A percentile compares a stretch with the other conserved stretches of the same genome.
Conservation (phyloP, 2,113 vertebrate species). For the Cepphus grylle region DNA sequence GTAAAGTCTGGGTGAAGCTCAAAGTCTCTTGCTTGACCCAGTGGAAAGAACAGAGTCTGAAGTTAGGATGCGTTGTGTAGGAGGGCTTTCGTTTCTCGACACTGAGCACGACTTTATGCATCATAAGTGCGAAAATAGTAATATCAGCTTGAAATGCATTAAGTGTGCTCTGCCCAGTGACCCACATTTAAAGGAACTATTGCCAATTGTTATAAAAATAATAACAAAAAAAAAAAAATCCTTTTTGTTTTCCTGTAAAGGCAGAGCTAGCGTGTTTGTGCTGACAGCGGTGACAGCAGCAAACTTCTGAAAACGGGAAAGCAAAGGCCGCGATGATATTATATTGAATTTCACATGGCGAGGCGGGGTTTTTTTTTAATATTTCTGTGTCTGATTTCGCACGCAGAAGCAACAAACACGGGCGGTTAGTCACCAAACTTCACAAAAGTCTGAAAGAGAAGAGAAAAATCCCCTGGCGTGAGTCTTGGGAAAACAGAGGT, state of each 20-base stretch:
- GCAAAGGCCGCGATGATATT: conserved; percentile 8
- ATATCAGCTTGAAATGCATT: neutral
- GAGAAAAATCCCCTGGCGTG: conserved; percentile 17
- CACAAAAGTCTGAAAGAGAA: conserved; percentile 24
- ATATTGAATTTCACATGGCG: neutral
- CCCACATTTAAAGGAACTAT: conserved; percentile 62
- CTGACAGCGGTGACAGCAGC: neutral
- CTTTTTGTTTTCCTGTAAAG: conserved; percentile 49
- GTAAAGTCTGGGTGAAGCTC: conserved; percentile 37
- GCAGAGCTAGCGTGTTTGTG: conserved; percentile 36
- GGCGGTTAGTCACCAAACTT: neutral
- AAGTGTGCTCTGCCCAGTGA: conserved; percentile 35
- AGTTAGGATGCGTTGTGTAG: conserved; percentile 50
- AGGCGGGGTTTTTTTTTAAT: neutral
- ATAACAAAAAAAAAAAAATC: neutral
- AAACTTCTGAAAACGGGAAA: conserved; percentile 21
- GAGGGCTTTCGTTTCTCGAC: conserved; percentile 53
- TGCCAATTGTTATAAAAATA: conserved; percentile 1
- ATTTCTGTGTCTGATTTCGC: neutral
- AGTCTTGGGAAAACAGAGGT: neutral
- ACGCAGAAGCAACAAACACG: neutral
- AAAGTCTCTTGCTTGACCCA: conserved; percentile 43
- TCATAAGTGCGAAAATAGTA: conserved; percentile 48
- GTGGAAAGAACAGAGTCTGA: conserved; percentile 41
- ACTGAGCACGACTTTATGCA: conserved; percentile 39